A percentile compares a stretch with the other conserved stretches of the same genome.
Conservation (phyloP, 2,113 vertebrate genomes). For the Halichoerus grypus region DNA sequence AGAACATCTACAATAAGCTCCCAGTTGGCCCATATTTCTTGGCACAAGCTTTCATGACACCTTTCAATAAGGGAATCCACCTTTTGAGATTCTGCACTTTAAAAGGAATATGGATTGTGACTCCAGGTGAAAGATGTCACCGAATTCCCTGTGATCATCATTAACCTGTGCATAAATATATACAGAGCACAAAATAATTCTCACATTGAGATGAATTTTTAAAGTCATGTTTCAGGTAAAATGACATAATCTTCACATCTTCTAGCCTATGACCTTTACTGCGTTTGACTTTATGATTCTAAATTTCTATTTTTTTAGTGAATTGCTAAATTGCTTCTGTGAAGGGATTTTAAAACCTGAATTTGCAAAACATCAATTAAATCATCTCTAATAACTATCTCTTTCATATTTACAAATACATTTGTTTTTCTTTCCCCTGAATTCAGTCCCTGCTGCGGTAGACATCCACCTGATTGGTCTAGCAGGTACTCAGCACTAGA, state of each 20-base stretch:
- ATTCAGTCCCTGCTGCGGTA: not conserved
- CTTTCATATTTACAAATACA: not conserved
- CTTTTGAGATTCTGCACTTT: rapidly evolving
- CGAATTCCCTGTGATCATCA: not conserved
- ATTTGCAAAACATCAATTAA: not conserved
- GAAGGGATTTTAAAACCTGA: not conserved
- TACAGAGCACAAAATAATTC: not conserved
- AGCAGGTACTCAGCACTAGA: not conserved
- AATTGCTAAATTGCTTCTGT: not conserved
- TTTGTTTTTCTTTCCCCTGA: not conserved
- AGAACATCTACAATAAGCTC: too few relatives aligned
- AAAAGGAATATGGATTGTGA: rapidly evolving
- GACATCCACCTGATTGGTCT: not conserved
- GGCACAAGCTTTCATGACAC: not conserved
- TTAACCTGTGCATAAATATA: not conserved
- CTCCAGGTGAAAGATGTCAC: not conserved
- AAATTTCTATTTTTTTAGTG: not conserved
- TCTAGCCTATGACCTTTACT: not conserved
- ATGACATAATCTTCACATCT: not conserved
- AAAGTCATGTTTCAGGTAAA: not conserved
- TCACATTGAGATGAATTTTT: not conserved
- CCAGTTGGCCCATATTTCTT: rapidly evolving
- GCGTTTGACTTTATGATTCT: not conserved
- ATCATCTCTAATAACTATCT: not conserved
- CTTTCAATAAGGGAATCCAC: rapidly evolving